Conservation (phyloP, 37 sponge, comb jelly and placozoan species). For the Bolinopsis microptera region DNA sequence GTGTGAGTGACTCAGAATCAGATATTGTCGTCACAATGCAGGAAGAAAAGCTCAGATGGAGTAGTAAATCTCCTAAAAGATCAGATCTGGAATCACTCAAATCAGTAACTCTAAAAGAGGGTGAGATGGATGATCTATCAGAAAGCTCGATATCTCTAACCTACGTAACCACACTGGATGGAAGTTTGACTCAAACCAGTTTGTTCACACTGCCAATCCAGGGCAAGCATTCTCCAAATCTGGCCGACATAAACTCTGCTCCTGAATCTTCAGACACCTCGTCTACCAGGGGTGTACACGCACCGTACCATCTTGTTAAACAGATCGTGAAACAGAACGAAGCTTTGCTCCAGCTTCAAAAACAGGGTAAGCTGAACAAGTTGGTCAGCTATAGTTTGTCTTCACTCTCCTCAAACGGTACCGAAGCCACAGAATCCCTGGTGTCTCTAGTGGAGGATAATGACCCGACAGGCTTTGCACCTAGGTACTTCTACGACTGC, state of each 20-base stretch:
- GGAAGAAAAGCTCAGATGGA: background rate
- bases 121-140: background rate
- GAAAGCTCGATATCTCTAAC: background rate
- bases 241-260: background rate
- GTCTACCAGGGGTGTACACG: background rate
- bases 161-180: constrained; percentile 8
- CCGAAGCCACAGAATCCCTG: background rate
- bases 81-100: background rate
- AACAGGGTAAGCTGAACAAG: background rate
- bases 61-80: background rate
- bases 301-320: background rate
- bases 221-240: background rate
- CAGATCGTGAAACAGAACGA: constrained; percentile 10
- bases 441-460: background rate
- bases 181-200: constrained; percentile 6
- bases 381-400: background rate
- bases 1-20: background rate
- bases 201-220: background rate
- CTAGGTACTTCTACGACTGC: background rate
- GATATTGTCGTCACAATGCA: background rate
- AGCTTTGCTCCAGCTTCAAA: background rate
- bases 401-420: background rate
- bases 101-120: background rate
- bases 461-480: background rate
- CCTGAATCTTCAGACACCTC: background rate